Evolutionary conservation across 2,888 invertebrate species (phyloP).

Genomic region (Oscheius myriophilus): DNA sequence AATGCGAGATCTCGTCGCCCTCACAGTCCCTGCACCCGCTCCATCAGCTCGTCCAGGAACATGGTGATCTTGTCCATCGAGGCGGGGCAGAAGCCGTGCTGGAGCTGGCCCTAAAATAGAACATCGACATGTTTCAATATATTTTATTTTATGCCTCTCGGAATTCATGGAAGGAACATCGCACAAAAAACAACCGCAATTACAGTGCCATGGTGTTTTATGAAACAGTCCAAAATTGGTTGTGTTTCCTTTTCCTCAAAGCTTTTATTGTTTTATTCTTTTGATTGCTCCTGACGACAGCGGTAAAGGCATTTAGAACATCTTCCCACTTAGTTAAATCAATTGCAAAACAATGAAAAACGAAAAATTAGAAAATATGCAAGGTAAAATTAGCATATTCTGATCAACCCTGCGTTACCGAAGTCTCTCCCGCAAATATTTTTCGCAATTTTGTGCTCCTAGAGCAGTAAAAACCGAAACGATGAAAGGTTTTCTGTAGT

Average conservation of each 20-base stretch:
- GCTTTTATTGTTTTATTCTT: background rate
- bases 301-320: too few species aligned
- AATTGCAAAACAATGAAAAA: too few species aligned
- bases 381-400: too few species aligned
- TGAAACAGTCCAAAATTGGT: background rate
- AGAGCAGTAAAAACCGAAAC: too few species aligned
- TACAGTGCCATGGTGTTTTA: background rate
- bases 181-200: too few species aligned
- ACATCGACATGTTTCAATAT: background rate
- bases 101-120: conserved; percentile 42
- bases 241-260: background rate
- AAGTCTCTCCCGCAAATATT: too few species aligned
- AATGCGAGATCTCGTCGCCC: background rate
- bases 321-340: too few species aligned
- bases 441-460: too few species aligned
- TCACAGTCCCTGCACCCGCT: conserved; percentile 46
- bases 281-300: background rate
- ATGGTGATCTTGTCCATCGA: conserved; percentile 55
- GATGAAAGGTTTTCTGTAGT: too few species aligned
- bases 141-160: too few species aligned
- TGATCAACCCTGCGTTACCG: too few species aligned
- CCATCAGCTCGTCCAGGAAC: conserved; percentile 50
- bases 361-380: too few species aligned
- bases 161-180: background rate
- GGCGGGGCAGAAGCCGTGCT: conserved; percentile 46